Evolutionary conservation across 2,888 invertebrate species (phyloP).

Genomic region (Dasypogon diadema): DNA sequence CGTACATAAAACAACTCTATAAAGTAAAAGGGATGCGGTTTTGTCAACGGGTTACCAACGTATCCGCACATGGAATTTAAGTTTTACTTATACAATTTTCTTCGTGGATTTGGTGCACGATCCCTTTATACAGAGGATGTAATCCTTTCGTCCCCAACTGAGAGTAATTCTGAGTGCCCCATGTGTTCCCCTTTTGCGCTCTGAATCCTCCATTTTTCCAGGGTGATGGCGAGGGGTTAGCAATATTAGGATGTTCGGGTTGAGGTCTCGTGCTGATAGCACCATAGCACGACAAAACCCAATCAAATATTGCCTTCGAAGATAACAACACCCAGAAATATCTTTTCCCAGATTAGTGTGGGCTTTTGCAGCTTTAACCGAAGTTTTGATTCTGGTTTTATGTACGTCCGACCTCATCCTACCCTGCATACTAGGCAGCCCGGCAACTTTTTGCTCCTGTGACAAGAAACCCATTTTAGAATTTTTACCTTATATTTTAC

Average conservation of each 20-base stretch:
- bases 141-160: constrained; percentile 2
- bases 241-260: background rate
- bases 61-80: constrained; percentile 14
- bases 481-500: too few relatives aligned
- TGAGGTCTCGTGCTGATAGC: constrained; percentile 16
- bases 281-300: too few relatives aligned
- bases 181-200: background rate
- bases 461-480: too few relatives aligned
- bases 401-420: background rate
- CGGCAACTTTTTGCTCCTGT: background rate
- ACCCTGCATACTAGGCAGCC: background rate
- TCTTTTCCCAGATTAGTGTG: constrained; percentile 10
- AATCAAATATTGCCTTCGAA: constrained; percentile 19
- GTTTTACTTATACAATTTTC: constrained; percentile 21
- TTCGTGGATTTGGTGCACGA: constrained; percentile 4
- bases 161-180: background rate
- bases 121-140: constrained; percentile 7
- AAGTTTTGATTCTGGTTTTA: background rate
- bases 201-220: background rate
- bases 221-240: background rate
- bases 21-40: constrained; percentile 14
- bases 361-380: constrained; percentile 1
- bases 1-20: background rate
- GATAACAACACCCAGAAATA: constrained; percentile 12
- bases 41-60: constrained; percentile 14